Evolutionary conservation across 1,140 invertebrate genomes (phyloP).

Genomic region (Popillia japonica): DNA sequence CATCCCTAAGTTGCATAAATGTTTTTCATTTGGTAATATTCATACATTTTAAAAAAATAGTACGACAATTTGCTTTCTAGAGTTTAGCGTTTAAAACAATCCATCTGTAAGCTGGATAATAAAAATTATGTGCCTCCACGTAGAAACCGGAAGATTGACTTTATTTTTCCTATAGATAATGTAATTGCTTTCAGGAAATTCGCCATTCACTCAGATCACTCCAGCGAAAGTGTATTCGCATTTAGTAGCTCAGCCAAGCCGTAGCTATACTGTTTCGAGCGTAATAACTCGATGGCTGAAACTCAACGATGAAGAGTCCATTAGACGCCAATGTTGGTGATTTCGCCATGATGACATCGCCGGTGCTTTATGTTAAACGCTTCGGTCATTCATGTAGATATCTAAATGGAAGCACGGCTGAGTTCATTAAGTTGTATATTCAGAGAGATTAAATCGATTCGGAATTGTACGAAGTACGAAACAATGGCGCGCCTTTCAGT

Average conservation of each 20-base stretch:
- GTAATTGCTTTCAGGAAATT: too few species aligned
- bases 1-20: too few species aligned
- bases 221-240: neutral
- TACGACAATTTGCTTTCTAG: too few species aligned
- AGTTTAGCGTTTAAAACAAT: too few species aligned
- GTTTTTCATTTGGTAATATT: too few species aligned
- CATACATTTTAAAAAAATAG: too few species aligned
- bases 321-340: neutral
- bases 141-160: too few species aligned
- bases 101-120: too few species aligned
- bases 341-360: neutral
- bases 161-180: too few species aligned
- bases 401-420: slow-evolving; percentile 2
- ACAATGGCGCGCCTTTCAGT: neutral
- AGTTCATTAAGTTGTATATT: neutral
- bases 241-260: neutral
- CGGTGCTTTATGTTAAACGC: neutral
- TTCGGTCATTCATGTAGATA: neutral
- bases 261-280: neutral
- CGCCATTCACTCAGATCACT: too few species aligned
- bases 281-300: neutral
- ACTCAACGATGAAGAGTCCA: neutral
- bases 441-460: neutral
- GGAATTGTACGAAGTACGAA: neutral
- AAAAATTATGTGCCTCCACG: too few species aligned